phyloP scores from a whole-genome alignment of 1,140 invertebrate genomes.

The Platorchestia sp. region DNA sequence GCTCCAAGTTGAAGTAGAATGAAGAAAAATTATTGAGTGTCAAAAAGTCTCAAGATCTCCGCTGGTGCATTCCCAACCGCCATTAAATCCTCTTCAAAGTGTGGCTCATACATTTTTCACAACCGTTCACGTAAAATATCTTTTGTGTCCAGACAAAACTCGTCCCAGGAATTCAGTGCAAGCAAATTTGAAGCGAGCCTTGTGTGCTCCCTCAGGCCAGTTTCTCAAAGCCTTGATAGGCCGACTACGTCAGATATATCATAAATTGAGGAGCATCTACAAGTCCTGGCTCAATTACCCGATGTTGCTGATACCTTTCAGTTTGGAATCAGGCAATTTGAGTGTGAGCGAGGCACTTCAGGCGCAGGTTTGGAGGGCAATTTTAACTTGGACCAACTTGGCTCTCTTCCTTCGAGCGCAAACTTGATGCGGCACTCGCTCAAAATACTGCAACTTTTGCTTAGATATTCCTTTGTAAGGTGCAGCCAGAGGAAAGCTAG shows the following conservation, averaged over 20 bases:
- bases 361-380: constrained; percentile 2
- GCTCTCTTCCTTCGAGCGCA: neutral
- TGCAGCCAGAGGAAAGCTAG: neutral
- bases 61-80: neutral
- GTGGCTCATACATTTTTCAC: neutral
- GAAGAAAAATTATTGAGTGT: neutral
- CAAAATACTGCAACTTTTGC: constrained; percentile 8
- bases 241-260: neutral
- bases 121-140: neutral
- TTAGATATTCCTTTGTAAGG: neutral
- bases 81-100: neutral
- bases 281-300: neutral
- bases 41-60: neutral
- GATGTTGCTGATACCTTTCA: constrained; percentile 16
- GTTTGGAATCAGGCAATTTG: constrained; percentile 27
- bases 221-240: neutral
- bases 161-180: neutral
- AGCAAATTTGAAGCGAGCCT: neutral
- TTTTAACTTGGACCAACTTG: constrained; percentile 7
- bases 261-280: neutral
- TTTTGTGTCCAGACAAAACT: neutral
- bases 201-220: neutral
- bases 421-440: neutral
- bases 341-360: neutral
- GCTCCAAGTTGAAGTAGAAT: neutral